These are phyloP conservation scores for Datnioides undecimradiatus DNA, from an alignment of 2,113 vertebrate genomes.

Conservation along the genomic window DNA sequence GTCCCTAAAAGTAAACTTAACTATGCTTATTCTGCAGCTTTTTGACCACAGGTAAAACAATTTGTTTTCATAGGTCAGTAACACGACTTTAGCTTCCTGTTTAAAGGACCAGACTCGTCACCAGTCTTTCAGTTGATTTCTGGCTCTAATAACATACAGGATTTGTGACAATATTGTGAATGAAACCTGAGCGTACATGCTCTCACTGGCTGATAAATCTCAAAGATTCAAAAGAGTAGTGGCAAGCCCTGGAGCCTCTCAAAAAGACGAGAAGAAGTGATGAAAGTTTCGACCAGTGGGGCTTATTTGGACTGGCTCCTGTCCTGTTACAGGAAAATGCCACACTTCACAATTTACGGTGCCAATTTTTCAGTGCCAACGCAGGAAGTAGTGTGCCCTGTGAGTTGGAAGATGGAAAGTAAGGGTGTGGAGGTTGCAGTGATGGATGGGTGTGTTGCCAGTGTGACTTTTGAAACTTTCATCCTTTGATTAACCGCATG, in stretches of 20 bases:
- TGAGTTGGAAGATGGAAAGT: background rate
- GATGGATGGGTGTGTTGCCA: background rate
- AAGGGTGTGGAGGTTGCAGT: background rate
- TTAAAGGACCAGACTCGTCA: background rate
- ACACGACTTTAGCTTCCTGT: background rate
- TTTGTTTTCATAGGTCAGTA: background rate
- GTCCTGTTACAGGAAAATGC: background rate
- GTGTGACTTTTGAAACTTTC: background rate
- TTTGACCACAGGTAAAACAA: background rate
- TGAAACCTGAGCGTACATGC: background rate
- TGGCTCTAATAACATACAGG: too few relatives aligned
- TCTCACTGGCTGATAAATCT: background rate
- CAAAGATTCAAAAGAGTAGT: background rate
- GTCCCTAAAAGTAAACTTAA: too few relatives aligned
- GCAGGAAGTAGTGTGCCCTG: background rate
- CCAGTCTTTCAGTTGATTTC: too few relatives aligned
- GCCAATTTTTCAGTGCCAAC: background rate
- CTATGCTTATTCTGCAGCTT: background rate
- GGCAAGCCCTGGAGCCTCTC: background rate
- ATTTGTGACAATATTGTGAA: too few relatives aligned
- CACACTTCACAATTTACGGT: background rate
- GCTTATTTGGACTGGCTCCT: background rate
- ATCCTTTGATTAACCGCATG: background rate
- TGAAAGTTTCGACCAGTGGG: background rate
- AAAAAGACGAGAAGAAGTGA: background rate